Conservation (phyloP, 2,888 invertebrate genomes). For the Sinohyriopsis cumingii region DNA sequence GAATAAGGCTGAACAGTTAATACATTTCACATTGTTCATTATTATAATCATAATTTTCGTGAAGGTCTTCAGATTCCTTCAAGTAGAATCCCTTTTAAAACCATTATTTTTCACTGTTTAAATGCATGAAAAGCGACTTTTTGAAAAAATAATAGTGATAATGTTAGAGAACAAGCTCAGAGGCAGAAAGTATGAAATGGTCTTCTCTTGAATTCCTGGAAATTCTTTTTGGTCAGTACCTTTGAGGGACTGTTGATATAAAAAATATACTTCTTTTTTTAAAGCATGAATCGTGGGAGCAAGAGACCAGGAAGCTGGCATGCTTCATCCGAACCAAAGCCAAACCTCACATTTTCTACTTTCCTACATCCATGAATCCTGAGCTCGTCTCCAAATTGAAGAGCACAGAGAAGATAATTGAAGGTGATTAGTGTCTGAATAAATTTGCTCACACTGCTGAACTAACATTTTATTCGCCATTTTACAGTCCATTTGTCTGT, state of each 20-base stretch:
- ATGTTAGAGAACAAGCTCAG: too few relatives aligned
- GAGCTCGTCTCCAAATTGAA: constrained; percentile 51
- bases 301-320: constrained; percentile 82
- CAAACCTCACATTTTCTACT: constrained; percentile 89
- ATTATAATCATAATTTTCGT: too few relatives aligned
- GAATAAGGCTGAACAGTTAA: too few relatives aligned
- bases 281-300: constrained; percentile 86
- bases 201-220: too few relatives aligned
- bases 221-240: too few relatives aligned
- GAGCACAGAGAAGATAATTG: constrained; percentile 57
- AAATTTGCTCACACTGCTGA: not conserved
- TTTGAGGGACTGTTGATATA: not conserved
- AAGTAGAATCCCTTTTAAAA: too few relatives aligned
- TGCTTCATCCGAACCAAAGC: constrained; percentile 90
- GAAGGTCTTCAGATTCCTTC: too few relatives aligned
- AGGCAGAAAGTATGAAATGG: too few relatives aligned
- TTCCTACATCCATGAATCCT: constrained; percentile 76
- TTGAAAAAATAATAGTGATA: too few relatives aligned
- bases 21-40: too few relatives aligned
- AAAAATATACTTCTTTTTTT: constrained; percentile 11
- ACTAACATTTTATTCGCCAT: not conserved
- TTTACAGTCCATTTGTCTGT: not conserved
- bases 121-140: too few relatives aligned
- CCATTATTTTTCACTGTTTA: too few relatives aligned
- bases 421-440: constrained; percentile 41